Conservation (phyloP, 2,113 vertebrate species). For the Macroglossus sobrinus region DNA sequence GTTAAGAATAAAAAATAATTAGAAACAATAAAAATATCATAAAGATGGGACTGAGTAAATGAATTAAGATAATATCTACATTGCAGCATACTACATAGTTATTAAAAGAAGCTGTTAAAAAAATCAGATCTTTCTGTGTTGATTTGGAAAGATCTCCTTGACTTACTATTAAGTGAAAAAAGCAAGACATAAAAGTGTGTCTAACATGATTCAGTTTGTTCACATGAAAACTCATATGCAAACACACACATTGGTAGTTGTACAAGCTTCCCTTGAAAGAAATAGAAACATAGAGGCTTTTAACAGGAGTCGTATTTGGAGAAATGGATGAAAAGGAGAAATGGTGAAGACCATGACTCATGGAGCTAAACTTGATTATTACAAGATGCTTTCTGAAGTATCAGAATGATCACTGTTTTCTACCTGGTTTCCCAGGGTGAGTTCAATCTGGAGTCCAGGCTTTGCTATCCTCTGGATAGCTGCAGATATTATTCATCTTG, state of each 20-base stretch:
- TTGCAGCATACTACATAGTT: background rate
- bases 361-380: background rate
- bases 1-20: background rate
- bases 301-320: background rate
- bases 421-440: background rate
- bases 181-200: background rate
- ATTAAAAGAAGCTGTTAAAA: background rate
- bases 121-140: background rate
- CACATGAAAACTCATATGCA: background rate
- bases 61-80: background rate
- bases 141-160: background rate
- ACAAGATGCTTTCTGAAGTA: background rate
- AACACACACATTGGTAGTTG: background rate
- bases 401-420: background rate
- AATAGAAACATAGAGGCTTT: background rate
- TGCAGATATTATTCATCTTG: background rate
- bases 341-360: background rate
- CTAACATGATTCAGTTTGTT: background rate
- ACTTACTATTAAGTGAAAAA: background rate
- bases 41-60: background rate
- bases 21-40: background rate
- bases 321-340: constrained; percentile 13
- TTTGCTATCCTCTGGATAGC: background rate
- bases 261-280: background rate
- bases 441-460: background rate